Percentiles rank a stretch among this genome's conserved stretches.
phyloP scores from a whole-genome alignment of 30 jellyfish, hydroid and myxozoan species.

The Chironex yamaguchii region DNA sequence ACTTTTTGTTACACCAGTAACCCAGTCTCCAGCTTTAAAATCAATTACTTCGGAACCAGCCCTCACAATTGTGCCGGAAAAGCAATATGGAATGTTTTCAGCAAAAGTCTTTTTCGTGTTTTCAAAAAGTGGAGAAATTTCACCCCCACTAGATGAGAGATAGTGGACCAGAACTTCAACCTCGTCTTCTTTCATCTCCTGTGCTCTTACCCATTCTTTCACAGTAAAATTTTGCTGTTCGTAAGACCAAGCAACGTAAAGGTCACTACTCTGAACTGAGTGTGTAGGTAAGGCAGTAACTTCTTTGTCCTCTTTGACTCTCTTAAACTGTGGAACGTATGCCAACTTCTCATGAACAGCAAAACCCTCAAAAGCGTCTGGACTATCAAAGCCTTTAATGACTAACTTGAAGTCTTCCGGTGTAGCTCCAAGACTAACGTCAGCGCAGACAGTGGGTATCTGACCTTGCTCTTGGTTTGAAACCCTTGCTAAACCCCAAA shows the following conservation, averaged over 20 bases:
- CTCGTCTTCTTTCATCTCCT: neutral
- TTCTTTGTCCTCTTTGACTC: neutral
- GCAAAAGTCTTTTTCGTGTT: constrained; percentile 17
- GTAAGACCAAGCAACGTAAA: constrained; percentile 61
- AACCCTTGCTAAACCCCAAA: constrained; percentile 66
- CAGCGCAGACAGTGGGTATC: constrained; percentile 54
- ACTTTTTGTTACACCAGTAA: constrained; percentile 37
- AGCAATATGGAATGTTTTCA: constrained; percentile 25
- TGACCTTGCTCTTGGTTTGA: constrained; percentile 49
- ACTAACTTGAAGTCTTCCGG: constrained; percentile 42
- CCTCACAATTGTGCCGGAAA: constrained; percentile 11
- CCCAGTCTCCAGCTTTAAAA: constrained; percentile 41
- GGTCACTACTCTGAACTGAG: neutral
- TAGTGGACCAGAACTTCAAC: constrained; percentile 4
- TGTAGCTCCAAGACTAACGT: constrained; percentile 21
- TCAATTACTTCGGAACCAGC: neutral
- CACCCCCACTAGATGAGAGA: constrained; percentile 55
- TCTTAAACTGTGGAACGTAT: neutral
- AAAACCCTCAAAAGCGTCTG: neutral
- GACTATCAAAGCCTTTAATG: neutral
- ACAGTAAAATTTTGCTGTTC: neutral
- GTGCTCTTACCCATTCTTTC: constrained; percentile 2
- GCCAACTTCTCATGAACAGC: neutral
- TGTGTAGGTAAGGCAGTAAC: neutral
- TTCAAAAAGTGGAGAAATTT: constrained; percentile 7